Base-by-base conservation (phyloP, 2,888 invertebrate genomes). In the Chymomyza fuscimana region DNA sequence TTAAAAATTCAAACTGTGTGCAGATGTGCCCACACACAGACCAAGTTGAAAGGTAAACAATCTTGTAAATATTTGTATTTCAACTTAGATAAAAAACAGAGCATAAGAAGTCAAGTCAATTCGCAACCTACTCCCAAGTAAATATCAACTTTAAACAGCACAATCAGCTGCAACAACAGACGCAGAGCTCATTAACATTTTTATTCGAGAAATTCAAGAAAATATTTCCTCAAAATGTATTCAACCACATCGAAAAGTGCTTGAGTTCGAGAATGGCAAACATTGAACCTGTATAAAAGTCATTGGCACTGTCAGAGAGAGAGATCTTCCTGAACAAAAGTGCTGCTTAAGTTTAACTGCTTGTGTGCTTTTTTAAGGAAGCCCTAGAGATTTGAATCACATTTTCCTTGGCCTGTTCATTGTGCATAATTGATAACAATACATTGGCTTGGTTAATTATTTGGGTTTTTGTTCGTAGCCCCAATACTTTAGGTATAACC, bases 21-120 rank as follows among this genome's bases (percentile, higher is more conserved):
- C 60, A 56, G 50, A 65, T 51, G 67, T 10, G 25, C 16, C 5
- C 22, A n/a, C 58, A 58, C 19, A 25, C 58, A 58, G 22, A 7
- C 32, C 32, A 54, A 56, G 88, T 78, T 87, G 88, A 82, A 82
- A 87, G 82, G 88, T 87, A 82, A 82, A 86, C 68, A 87, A 80
- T 82, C 86, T 70, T 60, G 77, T 76, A 68, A 75, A 71, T 78
- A 80, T 86, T 78, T 63, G 54, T 40, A 69, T 50, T 68, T 22
- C 9, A 19, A 19, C 56, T 22, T 19, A 56, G 54, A 25, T 25
- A 25, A 54, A 5, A 58, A 76, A 64, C 65, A 67, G 70, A 65
- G 59, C 46, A 46, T 50, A 59, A 22, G 60, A 32, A 50, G 58
- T 60, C 22, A 59, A 50, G 60, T 60, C n/a, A 56, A n/a, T 32